Evolutionary conservation across 1,140 invertebrate species (phyloP).

Genomic region (Pseudomyrmex sp.): DNA sequence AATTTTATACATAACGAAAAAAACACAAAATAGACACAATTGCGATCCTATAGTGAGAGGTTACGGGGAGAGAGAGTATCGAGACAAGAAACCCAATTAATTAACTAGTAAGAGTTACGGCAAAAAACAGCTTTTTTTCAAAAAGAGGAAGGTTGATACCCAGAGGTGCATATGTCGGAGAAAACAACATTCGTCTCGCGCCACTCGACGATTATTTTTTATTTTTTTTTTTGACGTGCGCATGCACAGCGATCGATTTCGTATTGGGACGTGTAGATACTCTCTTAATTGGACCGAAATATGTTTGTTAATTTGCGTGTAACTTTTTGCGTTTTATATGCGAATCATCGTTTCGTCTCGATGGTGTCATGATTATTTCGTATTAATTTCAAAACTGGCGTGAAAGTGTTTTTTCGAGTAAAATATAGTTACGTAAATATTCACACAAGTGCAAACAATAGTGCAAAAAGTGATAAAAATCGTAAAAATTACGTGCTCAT

Average conservation of each 20-base stretch:
- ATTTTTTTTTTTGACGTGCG: not conserved
- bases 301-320: conserved; percentile 36
- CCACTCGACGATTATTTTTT: conserved; percentile 68
- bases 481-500: not conserved
- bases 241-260: conserved; percentile 9
- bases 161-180: conserved; percentile 85
- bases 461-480: conserved; percentile 32
- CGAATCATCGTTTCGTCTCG: not conserved
- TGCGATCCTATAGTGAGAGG: conserved; percentile 53
- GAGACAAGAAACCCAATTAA: conserved; percentile 69
- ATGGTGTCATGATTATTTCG: not conserved
- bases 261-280: not conserved
- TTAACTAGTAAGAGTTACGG: conserved; percentile 33
- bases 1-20: conserved; percentile 11
- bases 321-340: not conserved
- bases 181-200: conserved; percentile 72
- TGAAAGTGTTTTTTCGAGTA: not conserved
- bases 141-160: conserved; percentile 76
- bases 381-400: not conserved
- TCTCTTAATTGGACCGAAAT: conserved; percentile 16
- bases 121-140: conserved; percentile 67
- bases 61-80: conserved; percentile 69
- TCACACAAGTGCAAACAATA: not conserved
- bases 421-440: not conserved
- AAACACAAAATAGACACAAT: conserved; percentile 53